Conservation (phyloP, 2,113 vertebrate species). For the Xyliphius kryptos region DNA sequence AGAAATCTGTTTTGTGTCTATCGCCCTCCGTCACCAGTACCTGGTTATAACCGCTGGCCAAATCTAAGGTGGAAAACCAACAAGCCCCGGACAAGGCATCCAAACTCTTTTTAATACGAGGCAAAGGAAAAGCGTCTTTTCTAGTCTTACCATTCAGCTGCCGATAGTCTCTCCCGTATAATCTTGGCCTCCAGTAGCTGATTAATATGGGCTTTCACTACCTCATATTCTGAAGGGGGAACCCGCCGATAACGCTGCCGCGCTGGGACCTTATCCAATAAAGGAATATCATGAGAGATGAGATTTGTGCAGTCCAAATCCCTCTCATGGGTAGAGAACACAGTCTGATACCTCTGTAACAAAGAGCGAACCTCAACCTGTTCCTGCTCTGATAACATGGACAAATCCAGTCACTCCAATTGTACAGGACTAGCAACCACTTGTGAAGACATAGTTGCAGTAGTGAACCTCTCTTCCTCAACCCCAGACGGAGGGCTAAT, state of each 20-base stretch:
- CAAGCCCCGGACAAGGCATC: conserved; percentile 59
- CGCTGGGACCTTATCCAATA: not conserved
- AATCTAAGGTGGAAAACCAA: conserved; percentile 45
- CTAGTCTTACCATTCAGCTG: not conserved
- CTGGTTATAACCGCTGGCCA: not conserved
- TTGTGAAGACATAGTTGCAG: too few species aligned
- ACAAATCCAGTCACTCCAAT: not conserved
- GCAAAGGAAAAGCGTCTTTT: not conserved
- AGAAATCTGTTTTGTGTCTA: not conserved
- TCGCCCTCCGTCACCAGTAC: not conserved
- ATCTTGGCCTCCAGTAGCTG: not conserved
- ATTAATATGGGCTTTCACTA: not conserved
- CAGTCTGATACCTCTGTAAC: not conserved
- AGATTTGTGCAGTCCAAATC: conserved; percentile 6
- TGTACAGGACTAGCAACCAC: too few species aligned
- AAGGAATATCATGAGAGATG: not conserved
- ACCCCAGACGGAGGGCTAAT: not conserved
- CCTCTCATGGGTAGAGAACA: not conserved
- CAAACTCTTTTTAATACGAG: conserved; percentile 35
- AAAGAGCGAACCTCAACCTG: not conserved
- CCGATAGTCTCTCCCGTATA: not conserved
- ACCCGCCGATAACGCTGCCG: not conserved
- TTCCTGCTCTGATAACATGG: not conserved
- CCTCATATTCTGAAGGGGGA: conserved; percentile 18
- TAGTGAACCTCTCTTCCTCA: too few species aligned